Percentiles rank a stretch among this genome's conserved stretches.
Evolutionary conservation across 2,888 invertebrate species (phyloP).

Genomic region (Leucania comma): DNA sequence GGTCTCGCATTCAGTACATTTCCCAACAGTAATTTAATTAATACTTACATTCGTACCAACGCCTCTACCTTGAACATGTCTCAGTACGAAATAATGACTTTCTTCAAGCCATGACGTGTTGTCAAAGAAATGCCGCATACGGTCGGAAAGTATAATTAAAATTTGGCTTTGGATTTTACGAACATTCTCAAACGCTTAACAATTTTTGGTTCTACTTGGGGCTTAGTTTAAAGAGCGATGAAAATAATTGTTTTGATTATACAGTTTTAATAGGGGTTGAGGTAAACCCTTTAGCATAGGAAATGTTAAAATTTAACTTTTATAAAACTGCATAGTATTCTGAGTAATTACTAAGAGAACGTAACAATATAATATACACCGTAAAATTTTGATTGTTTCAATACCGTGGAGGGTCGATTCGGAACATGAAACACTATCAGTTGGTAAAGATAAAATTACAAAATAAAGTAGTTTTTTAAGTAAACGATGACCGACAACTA

Average conservation of each 20-base stretch:
- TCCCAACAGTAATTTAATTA: slow-evolving; percentile 49
- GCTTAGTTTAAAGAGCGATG: slow-evolving; percentile 29
- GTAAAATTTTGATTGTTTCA: no score
- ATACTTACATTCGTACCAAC: slow-evolving; percentile 23
- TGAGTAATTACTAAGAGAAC: no score
- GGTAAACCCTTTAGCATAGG: background rate
- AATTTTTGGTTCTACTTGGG: slow-evolving; percentile 26
- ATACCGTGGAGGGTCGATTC: no score
- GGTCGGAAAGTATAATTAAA: slow-evolving; percentile 56
- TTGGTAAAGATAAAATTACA: no score
- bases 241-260: slow-evolving; percentile 35
- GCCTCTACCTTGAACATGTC: slow-evolving; percentile 35
- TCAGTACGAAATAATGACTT: slow-evolving; percentile 55
- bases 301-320: background rate
- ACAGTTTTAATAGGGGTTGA: slow-evolving; percentile 12
- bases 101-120: slow-evolving; percentile 43
- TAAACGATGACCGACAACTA: no score
- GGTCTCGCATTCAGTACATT: slow-evolving; percentile 23
- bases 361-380: background rate
- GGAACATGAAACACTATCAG: no score
- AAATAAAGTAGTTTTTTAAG: no score
- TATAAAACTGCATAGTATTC: background rate
- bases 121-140: slow-evolving; percentile 59
- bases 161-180: slow-evolving; percentile 55
- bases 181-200: slow-evolving; percentile 39